Evolutionary conservation across 2,888 invertebrate genomes (phyloP), one percentile per base, ranked within the genome.

Genomic region (Oscheius sp.): DNA sequence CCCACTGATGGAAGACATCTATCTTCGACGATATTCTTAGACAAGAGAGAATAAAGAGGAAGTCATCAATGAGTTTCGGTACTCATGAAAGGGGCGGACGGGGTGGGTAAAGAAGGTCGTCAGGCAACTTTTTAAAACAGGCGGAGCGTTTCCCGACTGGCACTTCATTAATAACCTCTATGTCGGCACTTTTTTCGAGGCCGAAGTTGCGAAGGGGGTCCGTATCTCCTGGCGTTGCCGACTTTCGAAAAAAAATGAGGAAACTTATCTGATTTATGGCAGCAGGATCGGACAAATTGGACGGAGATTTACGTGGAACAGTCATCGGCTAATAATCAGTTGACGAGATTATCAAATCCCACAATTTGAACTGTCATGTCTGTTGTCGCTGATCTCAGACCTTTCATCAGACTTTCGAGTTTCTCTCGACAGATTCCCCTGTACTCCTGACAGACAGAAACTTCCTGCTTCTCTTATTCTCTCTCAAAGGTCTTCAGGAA

Each of bases 111-210:
- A 58, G 58, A 29, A 58, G 18, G 49, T 29, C 25, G 58, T 29
- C 58, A 29, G 18, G 29, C 35, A n/a, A 25, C 63, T 63, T 63
- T 63, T 63, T 63, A 25, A 45, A 18, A 12, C 18, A 63, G 63
- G 21, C 45, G 27, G 16, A 66, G 52, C 27, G 66, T 52, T 29
- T 52, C 52, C 25, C 49, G 49, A 16, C 49, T 27, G 66, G 49
- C 66, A 66, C 66, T 66, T 66, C 66, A 66, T 66, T 66, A 66
- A 66, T 66, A 66, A 66, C 52, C 52, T 21, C 66, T 66, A 25
- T 66, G 66, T 25, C 66, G 66, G 66, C 66, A 66, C 66, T 66
- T 66, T 66, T 64, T 66, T 49, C 52, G 18, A 16, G n/a, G n/a
- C 16, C 25, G 49, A 29, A 52, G 66, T 66, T 66, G 66, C 66